Evolutionary conservation across 2,797 vertebrate genomes (phyloP), one percentile per base, ranked within the genome.

Genomic region (Diglossa cyanea): DNA sequence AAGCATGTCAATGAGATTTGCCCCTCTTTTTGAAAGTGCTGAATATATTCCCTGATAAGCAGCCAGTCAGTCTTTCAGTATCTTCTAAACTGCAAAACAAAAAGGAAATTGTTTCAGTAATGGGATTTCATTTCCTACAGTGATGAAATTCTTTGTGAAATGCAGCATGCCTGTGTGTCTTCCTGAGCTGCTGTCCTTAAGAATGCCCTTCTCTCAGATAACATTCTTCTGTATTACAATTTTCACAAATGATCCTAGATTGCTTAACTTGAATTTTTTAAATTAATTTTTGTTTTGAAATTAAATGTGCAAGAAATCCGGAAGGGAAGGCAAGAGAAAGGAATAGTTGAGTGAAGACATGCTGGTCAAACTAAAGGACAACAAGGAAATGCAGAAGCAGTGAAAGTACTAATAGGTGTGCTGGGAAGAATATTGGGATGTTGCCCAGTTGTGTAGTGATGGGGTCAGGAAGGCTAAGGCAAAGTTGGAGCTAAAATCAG

Each of bases 91-190:
- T 35, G 35, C 26, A 76, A 90, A 90, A 65, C 20, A 74, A 76
- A 61, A 54, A 68, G 40, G 6, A 48, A 86, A 66, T 83, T 47
- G 24, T 73, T 79, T 70, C 17, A 21, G 5, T 62, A 80, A 63
- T 35, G 21, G 60, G 21, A 90, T 72, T 90, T 82, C 8, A 73
- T 54, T 79, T 76, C 33, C 45, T 57, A 6, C 8, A 31, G 17
- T 66, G 60, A 76, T 73, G 4, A 66, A 58, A 66, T 83, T 58
- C 39, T 55, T 82, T 33, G 17, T 83, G 75, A 76, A 94, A 73
- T 66, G n/a, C n/a, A 58, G 15, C 26, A 19, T 62, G 30, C 39
- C 17, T 75, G 4, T 53, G 11, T 88, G 10, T 73, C 24, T 68
- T 87, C 31, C 15, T 80, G 48, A 58, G 26, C 17, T 66, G 26